Evolutionary conservation across 2,888 invertebrate species (phyloP), one percentile per base, ranked within the genome.

Genomic region (Drosophila sordidapex): DNA sequence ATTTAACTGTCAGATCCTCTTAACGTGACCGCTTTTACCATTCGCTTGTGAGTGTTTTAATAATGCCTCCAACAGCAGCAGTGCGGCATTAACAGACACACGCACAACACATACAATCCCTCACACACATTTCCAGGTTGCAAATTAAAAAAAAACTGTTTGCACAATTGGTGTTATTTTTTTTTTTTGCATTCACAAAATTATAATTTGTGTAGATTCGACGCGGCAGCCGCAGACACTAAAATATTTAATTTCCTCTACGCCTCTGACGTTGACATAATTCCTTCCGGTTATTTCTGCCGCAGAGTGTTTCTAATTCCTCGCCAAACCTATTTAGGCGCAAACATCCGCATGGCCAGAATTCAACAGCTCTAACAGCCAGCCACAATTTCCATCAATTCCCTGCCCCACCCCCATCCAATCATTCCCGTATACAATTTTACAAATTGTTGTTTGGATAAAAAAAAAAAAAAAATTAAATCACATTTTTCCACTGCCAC

Each of bases 231-330:
- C 90, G 82, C 88, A 82, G 74, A 82, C 86, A 83, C 83, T 83
- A 81, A 88, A 91, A 88, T 90, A 88, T 88, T 88, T 91, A 88
- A 88, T 88, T 88, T 88, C 88, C 88, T 88, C 58, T 66, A 63
- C 77, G 77, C 74, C 40, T 68, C 73, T 80, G 83, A 83, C 58
- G 58, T 82, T 65, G 74, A 74, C 79, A 82, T 91, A 90, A 88
- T 90, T 91, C 91, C 89, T 83, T 88, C 91, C 87, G 91, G 89
- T 75, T 87, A 82, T 80, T 87, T 79, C 78, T 70, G 74, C 63
- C 70, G 70, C 71, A 54, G 74, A 70, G 74, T 87, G 86, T 85
- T 89, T 76, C 78, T 87, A 89, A 87, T 85, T 81, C 67, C 69
- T 58, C 18, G 49, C 63, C 71, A 74, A 84, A 80, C 77, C 85